phyloP scores from a whole-genome alignment of 2,113 vertebrate genomes.

The Ancistrus triradiatus region DNA sequence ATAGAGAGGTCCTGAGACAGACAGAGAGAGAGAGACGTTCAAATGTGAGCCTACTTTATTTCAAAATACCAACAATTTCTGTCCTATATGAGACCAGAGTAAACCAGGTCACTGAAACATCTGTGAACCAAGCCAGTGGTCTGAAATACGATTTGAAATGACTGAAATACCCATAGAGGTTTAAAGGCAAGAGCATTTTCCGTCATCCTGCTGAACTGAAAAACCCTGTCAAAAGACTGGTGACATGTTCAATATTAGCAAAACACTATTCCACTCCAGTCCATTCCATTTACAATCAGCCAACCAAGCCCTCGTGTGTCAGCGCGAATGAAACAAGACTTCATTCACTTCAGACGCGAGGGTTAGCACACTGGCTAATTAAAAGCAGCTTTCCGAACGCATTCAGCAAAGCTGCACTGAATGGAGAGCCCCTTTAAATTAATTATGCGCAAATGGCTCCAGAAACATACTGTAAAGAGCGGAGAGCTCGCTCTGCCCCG shows the following conservation, averaged over 20 bases:
- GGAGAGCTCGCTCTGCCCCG: no score
- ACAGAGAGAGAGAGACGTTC: conserved; percentile 9
- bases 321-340: not conserved
- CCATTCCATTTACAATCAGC: no score
- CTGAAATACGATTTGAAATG: not conserved
- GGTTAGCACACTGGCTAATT: not conserved
- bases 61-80: not conserved
- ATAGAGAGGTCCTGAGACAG: conserved; percentile 50
- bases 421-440: not conserved
- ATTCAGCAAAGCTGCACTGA: not conserved
- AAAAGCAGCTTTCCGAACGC: not conserved
- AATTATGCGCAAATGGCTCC: not conserved
- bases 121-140: no score
- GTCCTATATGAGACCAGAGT: no score
- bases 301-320: no score
- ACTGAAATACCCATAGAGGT: not conserved
- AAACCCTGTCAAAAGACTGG: not conserved
- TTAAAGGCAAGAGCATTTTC: not conserved
- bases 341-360: not conserved
- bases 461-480: not conserved
- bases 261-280: no score
- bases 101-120: no score
- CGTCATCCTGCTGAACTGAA: not conserved
- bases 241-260: no score
- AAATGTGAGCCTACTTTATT: not conserved